phyloP scores from a whole-genome alignment of 1,140 invertebrate genomes.

The Lanistes nyassanus region DNA sequence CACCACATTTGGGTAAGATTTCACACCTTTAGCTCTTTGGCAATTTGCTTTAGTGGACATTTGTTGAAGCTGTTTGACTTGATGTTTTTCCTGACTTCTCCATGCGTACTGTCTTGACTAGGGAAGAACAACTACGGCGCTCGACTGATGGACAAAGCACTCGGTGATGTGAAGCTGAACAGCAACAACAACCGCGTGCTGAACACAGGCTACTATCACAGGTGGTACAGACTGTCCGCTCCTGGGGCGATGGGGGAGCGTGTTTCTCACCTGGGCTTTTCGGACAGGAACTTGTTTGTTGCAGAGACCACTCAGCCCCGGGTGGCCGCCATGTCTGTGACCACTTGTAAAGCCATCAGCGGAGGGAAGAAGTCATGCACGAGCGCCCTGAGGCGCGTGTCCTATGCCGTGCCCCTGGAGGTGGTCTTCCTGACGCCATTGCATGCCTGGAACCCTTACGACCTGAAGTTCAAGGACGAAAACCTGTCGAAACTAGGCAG shows the following conservation, averaged over 20 bases:
- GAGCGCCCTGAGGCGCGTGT: conserved; percentile 25
- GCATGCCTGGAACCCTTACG: conserved; percentile 53
- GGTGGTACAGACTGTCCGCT: conserved; percentile 37
- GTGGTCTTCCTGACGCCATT: conserved; percentile 55
- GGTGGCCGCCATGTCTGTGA: conserved; percentile 32
- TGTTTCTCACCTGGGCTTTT: conserved; percentile 41
- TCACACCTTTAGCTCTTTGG: neutral
- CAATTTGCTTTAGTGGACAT: neutral
- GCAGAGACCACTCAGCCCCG: conserved; percentile 46
- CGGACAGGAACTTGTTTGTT: conserved; percentile 47
- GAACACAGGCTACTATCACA: conserved; percentile 53
- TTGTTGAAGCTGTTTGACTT: neutral
- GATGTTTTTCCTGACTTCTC: neutral
- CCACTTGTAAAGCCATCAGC: conserved; percentile 8
- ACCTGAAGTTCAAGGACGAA: conserved; percentile 33
- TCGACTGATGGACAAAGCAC: neutral
- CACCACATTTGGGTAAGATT: no score
- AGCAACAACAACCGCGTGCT: conserved; percentile 28
- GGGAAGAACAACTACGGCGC: conserved; percentile 13
- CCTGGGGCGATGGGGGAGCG: conserved; percentile 44
- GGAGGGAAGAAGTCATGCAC: neutral
- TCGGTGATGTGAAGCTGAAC: conserved; percentile 1
- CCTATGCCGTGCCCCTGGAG: conserved; percentile 55
- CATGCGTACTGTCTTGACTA: neutral
- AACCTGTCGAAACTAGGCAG: conserved; percentile 7